Evolutionary conservation across 2,888 invertebrate genomes (phyloP), one percentile per base, ranked within the genome.

Genomic region (Pocota personata): DNA sequence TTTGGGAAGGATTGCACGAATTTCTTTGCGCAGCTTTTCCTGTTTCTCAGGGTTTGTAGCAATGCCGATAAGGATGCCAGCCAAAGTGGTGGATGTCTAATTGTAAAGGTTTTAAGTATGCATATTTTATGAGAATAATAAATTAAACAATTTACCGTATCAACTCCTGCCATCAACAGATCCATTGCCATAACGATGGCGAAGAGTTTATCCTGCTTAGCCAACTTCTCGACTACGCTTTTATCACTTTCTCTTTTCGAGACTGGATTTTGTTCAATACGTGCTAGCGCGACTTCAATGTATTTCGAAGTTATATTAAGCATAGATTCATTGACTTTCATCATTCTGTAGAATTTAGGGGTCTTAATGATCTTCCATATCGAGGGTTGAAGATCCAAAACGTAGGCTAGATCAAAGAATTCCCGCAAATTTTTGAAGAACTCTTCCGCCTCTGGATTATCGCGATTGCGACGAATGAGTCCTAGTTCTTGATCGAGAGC

Each of bases 31-130:
- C 3, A 96, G 91, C 88, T 93, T 94, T 3, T 94, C 91, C 90
- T 97, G 97, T 66, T 95, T 94, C 0, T 94, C 93, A 5, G 92
- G 93, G 91, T 96, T 94, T 48, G 91, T 93, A 0, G 96, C 94
- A 21, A 97, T 90, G 46, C 94, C 93, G 87, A 95, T 95, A 0
- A 96, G 90, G 5, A 94, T 92, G 21, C 93, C 93, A 1, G 94
- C 93, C 3, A 94, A 91, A 0, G 94, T 93, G 48, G 94, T 94
- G 10, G 94, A 93, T 0, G 94, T 94, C 95, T 95, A 89, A 57
- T 89, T 90, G 80, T 55, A 37, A 55, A 60, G 6, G n/a, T 21
- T 12, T 12, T 46, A 8, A 40, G 1, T 14, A 67, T 21, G 66
- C 24, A 37, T 21, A 21, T 0, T 35, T 12, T 84, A 14, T 2